These are phyloP conservation scores for Cantharis lateralis DNA, from an alignment of 2,888 invertebrate species.

Conservation along the genomic window DNA sequence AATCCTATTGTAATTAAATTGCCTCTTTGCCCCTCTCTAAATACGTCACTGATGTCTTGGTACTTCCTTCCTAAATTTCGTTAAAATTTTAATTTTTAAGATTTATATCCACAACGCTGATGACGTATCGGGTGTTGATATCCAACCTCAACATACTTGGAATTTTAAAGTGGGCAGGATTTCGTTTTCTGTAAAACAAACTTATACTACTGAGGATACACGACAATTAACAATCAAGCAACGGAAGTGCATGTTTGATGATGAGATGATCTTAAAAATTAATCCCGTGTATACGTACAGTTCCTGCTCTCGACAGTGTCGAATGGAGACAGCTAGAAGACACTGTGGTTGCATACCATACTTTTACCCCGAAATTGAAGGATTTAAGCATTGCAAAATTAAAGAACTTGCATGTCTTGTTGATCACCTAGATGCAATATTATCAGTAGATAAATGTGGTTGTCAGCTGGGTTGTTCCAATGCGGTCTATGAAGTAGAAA, in stretches of 20 bases:
- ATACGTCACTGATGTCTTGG: too few species aligned
- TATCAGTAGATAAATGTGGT: conserved; percentile 64
- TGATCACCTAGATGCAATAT: conserved; percentile 59
- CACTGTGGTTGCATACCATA: conserved; percentile 74
- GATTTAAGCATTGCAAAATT: conserved; percentile 63
- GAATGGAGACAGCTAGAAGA: conserved; percentile 67
- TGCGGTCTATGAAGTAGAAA: conserved; percentile 76
- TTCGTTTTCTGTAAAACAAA: conserved; percentile 73
- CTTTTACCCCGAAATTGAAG: conserved; percentile 67
- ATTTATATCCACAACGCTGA: conserved; percentile 71
- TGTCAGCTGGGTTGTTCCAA: conserved; percentile 78
- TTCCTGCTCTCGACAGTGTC: conserved; percentile 75
- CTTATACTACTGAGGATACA: conserved; percentile 77
- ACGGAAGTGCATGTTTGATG: conserved; percentile 72
- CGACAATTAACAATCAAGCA: conserved; percentile 70
- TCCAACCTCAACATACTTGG: conserved; percentile 74
- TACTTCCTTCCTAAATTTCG: neutral
- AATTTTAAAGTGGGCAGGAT: conserved; percentile 64
- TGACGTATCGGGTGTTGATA: conserved; percentile 71
- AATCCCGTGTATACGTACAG: conserved; percentile 68
- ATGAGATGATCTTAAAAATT: conserved; percentile 67
- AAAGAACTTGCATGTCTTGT: conserved; percentile 65
- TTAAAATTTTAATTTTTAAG: conserved; percentile 48
- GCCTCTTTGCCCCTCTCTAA: too few species aligned
- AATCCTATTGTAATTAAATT: too few species aligned